Conservation (phyloP, 2,888 invertebrate genomes). For the Eretmocerus hayati region DNA sequence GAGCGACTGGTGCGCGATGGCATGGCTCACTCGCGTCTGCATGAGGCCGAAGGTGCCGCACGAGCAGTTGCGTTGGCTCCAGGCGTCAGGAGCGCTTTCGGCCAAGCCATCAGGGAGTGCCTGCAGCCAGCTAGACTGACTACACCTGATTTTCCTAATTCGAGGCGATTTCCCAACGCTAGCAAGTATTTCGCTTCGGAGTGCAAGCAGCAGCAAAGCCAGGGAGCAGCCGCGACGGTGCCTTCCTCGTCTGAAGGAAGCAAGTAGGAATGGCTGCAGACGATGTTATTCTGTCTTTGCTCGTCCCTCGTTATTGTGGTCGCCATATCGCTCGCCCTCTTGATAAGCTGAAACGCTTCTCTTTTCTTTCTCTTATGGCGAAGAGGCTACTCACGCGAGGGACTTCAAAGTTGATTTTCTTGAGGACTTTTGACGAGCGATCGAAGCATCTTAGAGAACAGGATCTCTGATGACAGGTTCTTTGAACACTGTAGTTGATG, state of each 20-base stretch:
- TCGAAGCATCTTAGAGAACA: too few species aligned
- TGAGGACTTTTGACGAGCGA: too few species aligned
- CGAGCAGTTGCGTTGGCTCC: slow-evolving; percentile 39
- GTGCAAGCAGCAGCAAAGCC: background rate
- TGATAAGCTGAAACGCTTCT: too few species aligned
- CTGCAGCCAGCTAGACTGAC: slow-evolving; percentile 36
- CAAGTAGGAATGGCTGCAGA: background rate
- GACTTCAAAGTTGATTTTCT: too few species aligned
- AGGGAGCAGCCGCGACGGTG: background rate
- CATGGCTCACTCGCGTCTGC: slow-evolving; percentile 37
- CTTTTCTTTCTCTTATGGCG: too few species aligned
- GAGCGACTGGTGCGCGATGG: slow-evolving; percentile 42
- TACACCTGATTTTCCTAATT: slow-evolving; percentile 44
- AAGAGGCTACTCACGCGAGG: too few species aligned
- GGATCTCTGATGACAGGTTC: too few species aligned
- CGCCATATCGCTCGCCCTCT: too few species aligned
- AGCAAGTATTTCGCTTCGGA: slow-evolving; percentile 41
- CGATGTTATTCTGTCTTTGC: too few species aligned
- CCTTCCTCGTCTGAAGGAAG: background rate
- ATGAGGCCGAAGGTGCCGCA: slow-evolving; percentile 41
- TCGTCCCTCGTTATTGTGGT: too few species aligned
- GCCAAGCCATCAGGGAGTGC: slow-evolving; percentile 42
- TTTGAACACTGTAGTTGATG: too few species aligned
- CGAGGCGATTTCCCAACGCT: slow-evolving; percentile 47
- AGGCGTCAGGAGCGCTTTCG: slow-evolving; percentile 41